A percentile compares a stretch with the other conserved stretches of the same genome.
phyloP scores from a whole-genome alignment of 1,140 invertebrate genomes.

The Aphaenogaster floridana region DNA sequence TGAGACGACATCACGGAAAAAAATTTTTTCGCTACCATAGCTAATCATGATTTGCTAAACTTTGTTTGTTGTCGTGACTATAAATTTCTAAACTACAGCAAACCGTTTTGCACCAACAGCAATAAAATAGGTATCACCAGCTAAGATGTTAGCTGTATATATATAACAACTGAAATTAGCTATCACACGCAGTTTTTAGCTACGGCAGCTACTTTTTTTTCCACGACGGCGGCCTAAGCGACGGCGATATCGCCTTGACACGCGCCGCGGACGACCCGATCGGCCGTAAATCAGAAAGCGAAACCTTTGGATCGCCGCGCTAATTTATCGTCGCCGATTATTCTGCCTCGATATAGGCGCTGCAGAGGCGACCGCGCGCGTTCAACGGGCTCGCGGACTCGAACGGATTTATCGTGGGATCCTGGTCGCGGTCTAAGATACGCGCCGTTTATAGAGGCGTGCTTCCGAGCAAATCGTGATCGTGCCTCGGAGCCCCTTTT shows the following conservation, averaged over 20 bases:
- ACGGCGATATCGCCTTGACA: conserved; percentile 46
- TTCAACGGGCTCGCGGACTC: conserved; percentile 21
- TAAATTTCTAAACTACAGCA: too few species aligned
- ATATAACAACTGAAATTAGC: too few species aligned
- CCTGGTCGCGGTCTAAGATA: not conserved
- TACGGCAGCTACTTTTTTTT: too few species aligned
- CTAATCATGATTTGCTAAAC: too few species aligned
- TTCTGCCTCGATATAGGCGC: not conserved
- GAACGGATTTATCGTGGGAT: conserved; percentile 57
- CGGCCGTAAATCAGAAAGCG: conserved; percentile 56
- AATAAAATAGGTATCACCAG: too few species aligned
- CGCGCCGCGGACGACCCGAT: conserved; percentile 30
- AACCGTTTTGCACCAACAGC: too few species aligned
- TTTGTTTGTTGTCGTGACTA: too few species aligned
- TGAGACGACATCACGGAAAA: not conserved
- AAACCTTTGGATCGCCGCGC: conserved; percentile 15
- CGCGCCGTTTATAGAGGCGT: conserved; percentile 43
- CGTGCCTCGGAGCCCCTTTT: conserved; percentile 1
- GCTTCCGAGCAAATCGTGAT: conserved; percentile 50
- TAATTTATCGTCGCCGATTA: conserved; percentile 51
- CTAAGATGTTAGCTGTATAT: too few species aligned
- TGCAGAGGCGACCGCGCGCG: conserved; percentile 15
- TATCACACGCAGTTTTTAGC: too few species aligned
- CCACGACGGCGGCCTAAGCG: conserved; percentile 14
- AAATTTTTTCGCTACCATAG: too few species aligned